Evolutionary conservation across 2,113 vertebrate species (phyloP).

Genomic region (Pimephales promelas): DNA sequence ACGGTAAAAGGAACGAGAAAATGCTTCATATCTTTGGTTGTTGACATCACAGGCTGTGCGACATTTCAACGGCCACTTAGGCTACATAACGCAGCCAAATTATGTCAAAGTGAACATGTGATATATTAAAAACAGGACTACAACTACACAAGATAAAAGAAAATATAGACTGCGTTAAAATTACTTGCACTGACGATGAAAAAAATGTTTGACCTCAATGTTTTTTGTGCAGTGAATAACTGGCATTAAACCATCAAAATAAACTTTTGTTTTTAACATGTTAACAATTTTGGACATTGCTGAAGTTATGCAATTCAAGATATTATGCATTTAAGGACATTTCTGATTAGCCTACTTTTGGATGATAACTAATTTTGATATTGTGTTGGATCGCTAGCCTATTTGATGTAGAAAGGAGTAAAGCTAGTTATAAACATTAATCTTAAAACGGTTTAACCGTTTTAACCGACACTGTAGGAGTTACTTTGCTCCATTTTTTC

Average conservation of each 20-base stretch:
- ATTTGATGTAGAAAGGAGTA: not conserved
- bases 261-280: not conserved
- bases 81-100: conserved; percentile 3
- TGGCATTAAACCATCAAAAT: not conserved
- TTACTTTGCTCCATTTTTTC: too few species aligned
- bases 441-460: not conserved
- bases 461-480: too few species aligned
- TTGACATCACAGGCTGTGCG: not conserved
- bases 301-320: not conserved
- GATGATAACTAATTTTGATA: not conserved
- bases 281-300: not conserved
- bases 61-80: not conserved
- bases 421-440: not conserved
- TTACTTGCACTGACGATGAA: not conserved
- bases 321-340: not conserved
- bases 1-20: not conserved
- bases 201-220: not conserved
- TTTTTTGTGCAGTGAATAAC: not conserved
- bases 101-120: not conserved
- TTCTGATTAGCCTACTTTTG: not conserved
- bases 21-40: not conserved
- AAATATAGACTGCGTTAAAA: not conserved
- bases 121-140: not conserved
- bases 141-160: not conserved
- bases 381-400: not conserved